Evolutionary conservation across 1,140 invertebrate genomes (phyloP), one percentile per base, ranked within the genome.

Genomic region (Lysiphlebus fabarum): DNA sequence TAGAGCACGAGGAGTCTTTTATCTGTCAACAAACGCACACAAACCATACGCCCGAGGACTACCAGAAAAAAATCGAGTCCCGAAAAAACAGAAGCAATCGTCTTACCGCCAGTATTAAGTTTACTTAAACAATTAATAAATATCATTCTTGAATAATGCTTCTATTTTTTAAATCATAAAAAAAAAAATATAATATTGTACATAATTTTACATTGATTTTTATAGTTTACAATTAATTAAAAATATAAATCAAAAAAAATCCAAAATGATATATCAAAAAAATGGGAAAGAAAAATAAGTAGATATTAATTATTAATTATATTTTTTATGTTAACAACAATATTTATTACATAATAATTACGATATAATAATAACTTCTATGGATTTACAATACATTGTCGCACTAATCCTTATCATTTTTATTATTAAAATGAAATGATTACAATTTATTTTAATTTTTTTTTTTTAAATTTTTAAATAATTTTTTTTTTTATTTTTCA

Each of bases 21-120:
- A 92, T 75, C 85, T 92, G n/a, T 87, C 86, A 63, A 93, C 90
- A 65, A 92, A 92, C 79, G 87, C 86, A n/a, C 85, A 87, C 69
- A 86, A 86, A 67, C 91, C 91, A 7, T 92, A 89, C 80, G 90
- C 90, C 34, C 83, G 87, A 77, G 90, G 90, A n/a, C 89, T 87
- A 71, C 90, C 89, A 43, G 85, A 81, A 66, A 86, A 85, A 79
- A 81, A 72, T 45, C 76, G 76, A 57, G 74, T 43, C 67, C 67
- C 49, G 74, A 79, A 63, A 77, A 78, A 53, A 70, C 73, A 63
- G 75, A 79, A 77, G 70, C 75, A 64, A 79, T 80, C 67, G 75
- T 78, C 68, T 70, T 79, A 70, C 76, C 77, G 67, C 77, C 76
- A 78, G 76, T 79, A 78, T 74, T 78, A 71, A 80, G 76, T 55